Conservation (phyloP, 1,140 invertebrate species). For the Riptortus pedestris region DNA sequence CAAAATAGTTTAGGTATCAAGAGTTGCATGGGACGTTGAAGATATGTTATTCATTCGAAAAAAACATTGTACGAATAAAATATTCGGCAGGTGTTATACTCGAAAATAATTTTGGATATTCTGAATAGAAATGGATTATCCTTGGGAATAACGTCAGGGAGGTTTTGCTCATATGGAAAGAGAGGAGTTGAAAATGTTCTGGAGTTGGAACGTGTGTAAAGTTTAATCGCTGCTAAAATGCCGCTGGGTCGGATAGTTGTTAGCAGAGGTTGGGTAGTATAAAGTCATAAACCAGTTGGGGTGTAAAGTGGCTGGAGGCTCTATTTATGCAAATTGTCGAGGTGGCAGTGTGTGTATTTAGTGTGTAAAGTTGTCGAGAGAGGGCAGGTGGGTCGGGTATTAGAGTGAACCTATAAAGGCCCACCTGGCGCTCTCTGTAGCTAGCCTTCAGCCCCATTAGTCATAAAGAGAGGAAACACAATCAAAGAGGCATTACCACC, state of each 20-base stretch:
- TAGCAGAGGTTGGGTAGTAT: neutral
- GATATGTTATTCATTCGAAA: no score
- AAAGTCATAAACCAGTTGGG: slow-evolving; percentile 10
- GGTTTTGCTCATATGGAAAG: neutral
- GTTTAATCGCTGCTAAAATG: neutral
- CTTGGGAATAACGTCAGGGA: neutral
- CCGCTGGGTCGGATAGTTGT: neutral
- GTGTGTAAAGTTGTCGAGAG: neutral
- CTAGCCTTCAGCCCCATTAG: neutral
- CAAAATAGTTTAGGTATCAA: no score
- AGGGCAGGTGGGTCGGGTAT: neutral
- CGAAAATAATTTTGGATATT: no score
- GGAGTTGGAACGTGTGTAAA: neutral
- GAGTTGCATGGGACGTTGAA: no score
- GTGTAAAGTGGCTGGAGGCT: slow-evolving; percentile 6
- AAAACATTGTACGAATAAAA: no score
- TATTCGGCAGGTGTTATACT: no score
- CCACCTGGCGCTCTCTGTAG: neutral
- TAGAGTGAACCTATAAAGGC: neutral
- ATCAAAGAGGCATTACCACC: slow-evolving; percentile 9
- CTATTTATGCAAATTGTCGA: slow-evolving; percentile 17
- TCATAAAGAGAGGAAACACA: slow-evolving; percentile 11
- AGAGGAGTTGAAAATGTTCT: no score
- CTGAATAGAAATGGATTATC: no score
- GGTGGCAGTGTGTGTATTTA: neutral